A percentile compares a stretch with the other conserved stretches of the same genome.
Evolutionary conservation across 2,888 invertebrate genomes (phyloP).

Genomic region (Spodoptera picta): DNA sequence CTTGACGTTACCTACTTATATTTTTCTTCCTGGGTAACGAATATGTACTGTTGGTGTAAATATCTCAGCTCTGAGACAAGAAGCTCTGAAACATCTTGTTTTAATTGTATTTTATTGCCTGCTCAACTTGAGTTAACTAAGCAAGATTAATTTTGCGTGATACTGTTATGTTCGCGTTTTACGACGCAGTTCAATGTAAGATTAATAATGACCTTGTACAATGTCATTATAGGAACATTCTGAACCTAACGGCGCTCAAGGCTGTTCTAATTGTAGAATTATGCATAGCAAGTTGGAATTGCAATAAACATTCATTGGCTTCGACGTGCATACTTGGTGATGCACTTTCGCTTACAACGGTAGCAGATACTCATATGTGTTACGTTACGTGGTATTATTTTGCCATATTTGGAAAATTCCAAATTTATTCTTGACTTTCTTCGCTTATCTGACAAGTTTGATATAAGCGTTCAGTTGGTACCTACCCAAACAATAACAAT

Average conservation of each 20-base stretch:
- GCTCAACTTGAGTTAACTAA: constrained; percentile 19
- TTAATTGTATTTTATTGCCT: constrained; percentile 26
- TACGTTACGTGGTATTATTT: constrained; percentile 10
- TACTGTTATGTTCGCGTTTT: constrained; percentile 29
- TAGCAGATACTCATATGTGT: not conserved
- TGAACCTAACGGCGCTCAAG: constrained; percentile 74
- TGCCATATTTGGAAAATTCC: not conserved
- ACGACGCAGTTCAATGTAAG: constrained; percentile 49
- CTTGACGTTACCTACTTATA: constrained; percentile 17
- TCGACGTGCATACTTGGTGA: constrained; percentile 32
- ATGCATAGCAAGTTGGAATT: constrained; percentile 57
- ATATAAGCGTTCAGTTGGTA: constrained; percentile 1
- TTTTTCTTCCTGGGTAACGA: constrained; percentile 7
- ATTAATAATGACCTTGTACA: constrained; percentile 77
- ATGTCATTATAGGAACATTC: constrained; percentile 69
- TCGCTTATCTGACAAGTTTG: not conserved
- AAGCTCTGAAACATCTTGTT: constrained; percentile 2
- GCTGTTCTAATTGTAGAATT: constrained; percentile 69
- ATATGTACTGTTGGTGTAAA: constrained; percentile 14
- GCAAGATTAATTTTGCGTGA: constrained; percentile 39
- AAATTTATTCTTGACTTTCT: constrained; percentile 7
- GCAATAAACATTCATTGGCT: constrained; percentile 55
- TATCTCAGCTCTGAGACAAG: no score
- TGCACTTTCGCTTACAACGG: constrained; percentile 51
- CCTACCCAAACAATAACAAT: not conserved